These are phyloP conservation scores for Chaetorhynchus papuensis DNA, from an alignment of 2,113 vertebrate genomes.

Conservation along the genomic window DNA sequence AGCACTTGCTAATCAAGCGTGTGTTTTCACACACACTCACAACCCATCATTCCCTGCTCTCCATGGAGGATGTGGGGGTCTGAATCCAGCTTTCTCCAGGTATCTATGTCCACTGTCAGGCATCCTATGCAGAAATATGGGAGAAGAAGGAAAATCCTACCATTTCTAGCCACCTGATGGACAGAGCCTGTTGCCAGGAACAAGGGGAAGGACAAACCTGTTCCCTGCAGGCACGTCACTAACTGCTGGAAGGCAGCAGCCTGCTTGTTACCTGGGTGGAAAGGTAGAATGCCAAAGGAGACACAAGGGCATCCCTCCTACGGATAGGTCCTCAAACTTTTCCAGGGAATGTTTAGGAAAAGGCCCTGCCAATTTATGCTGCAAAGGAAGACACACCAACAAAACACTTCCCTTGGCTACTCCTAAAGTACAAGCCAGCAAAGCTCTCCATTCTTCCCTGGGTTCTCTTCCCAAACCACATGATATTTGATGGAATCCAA, in stretches of 20 bases:
- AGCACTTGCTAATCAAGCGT: not conserved
- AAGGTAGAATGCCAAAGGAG: not conserved
- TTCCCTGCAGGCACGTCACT: not conserved
- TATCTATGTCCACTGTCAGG: too few relatives aligned
- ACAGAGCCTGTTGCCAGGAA: not conserved
- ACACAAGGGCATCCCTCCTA: not conserved
- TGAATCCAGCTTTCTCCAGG: not conserved
- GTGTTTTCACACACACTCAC: not conserved
- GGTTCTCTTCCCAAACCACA: slow-evolving; percentile 14
- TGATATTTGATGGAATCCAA: not conserved
- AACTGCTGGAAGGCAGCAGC: not conserved
- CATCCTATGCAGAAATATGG: not conserved
- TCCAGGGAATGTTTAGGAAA: not conserved
- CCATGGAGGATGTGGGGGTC: rapidly evolving
- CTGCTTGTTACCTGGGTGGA: not conserved
- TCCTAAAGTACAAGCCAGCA: slow-evolving; percentile 2
- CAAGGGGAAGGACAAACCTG: not conserved
- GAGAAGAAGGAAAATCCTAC: not conserved
- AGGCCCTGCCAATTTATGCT: not conserved
- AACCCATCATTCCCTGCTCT: not conserved
- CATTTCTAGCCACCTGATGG: rapidly evolving
- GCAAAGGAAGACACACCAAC: not conserved
- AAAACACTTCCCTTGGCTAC: not conserved
- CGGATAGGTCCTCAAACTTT: not conserved
- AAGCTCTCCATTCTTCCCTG: slow-evolving; percentile 3